Conservation (phyloP, 2,113 vertebrate genomes). For the Eurypyga helias region DNA sequence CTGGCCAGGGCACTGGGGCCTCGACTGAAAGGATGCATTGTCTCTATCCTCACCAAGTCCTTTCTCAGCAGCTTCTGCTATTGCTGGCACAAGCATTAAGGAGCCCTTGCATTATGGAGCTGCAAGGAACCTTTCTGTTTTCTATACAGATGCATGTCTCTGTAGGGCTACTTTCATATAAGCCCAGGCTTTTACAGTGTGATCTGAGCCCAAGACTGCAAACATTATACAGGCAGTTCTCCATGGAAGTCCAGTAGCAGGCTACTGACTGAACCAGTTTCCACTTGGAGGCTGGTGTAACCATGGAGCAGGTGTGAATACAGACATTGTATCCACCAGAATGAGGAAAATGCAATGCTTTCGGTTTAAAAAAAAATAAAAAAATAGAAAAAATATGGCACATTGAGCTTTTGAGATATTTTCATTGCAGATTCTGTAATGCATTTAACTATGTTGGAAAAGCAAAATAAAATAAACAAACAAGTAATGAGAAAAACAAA, state of each 20-base stretch:
- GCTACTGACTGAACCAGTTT: not conserved
- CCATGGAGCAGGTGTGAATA: slow-evolving; percentile 31
- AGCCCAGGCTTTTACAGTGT: not conserved
- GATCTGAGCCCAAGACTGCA: slow-evolving; percentile 13
- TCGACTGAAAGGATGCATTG: not conserved
- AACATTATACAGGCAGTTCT: slow-evolving; percentile 27
- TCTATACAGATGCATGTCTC: not conserved
- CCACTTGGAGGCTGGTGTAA: not conserved
- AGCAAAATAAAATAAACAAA: not conserved
- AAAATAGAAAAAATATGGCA: not conserved
- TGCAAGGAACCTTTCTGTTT: slow-evolving; percentile 1
- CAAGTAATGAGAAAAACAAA: not conserved
- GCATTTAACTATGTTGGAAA: not conserved
- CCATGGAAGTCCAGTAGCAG: not conserved
- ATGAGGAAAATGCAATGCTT: not conserved
- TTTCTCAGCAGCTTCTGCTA: not conserved
- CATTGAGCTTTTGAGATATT: not conserved
- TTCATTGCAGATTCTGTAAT: not conserved
- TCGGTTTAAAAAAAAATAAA: not conserved
- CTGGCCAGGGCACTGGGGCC: not conserved
- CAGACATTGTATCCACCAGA: slow-evolving; percentile 16
- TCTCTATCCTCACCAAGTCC: not conserved
- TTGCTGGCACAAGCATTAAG: not conserved
- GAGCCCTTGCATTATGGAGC: not conserved
- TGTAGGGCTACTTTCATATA: not conserved